Evolutionary conservation across 2,888 invertebrate species (phyloP).

Genomic region (Drosophila helvetica): DNA sequence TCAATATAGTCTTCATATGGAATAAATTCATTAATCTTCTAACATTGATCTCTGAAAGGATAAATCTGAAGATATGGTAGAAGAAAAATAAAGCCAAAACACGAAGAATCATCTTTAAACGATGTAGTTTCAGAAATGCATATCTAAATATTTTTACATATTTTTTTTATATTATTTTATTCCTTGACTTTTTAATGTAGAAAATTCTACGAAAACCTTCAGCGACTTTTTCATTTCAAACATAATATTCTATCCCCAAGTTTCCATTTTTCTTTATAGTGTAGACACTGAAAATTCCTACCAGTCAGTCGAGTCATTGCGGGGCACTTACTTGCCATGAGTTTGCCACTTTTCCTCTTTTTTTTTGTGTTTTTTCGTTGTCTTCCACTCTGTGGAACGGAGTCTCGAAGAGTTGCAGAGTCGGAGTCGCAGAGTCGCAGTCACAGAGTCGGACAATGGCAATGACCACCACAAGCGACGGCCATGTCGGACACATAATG

Average conservation of each 20-base stretch:
- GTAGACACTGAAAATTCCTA: slow-evolving; percentile 47
- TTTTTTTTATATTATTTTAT: neutral
- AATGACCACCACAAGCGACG: slow-evolving; percentile 44
- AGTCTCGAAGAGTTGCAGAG: too few species aligned
- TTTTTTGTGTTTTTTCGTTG: neutral
- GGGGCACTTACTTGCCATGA: slow-evolving; percentile 62
- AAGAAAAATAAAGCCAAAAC: neutral
- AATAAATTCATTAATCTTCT: neutral
- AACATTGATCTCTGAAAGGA: too few species aligned
- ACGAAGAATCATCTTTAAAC: too few species aligned
- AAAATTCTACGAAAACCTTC: neutral
- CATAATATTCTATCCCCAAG: neutral
- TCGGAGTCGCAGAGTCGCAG: neutral
- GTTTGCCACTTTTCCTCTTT: slow-evolving; percentile 47
- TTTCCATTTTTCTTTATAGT: neutral
- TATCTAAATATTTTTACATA: neutral
- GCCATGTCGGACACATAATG: slow-evolving; percentile 33
- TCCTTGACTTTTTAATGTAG: neutral
- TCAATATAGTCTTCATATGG: neutral
- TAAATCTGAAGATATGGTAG: too few species aligned
- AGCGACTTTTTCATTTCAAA: neutral
- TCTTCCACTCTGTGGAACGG: slow-evolving; percentile 15
- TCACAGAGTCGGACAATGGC: slow-evolving; percentile 34
- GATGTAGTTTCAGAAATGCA: neutral
- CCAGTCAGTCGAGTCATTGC: slow-evolving; percentile 71